Base-by-base conservation (phyloP, 2,888 invertebrate species). In the Zhengitettix transpicula region DNA sequence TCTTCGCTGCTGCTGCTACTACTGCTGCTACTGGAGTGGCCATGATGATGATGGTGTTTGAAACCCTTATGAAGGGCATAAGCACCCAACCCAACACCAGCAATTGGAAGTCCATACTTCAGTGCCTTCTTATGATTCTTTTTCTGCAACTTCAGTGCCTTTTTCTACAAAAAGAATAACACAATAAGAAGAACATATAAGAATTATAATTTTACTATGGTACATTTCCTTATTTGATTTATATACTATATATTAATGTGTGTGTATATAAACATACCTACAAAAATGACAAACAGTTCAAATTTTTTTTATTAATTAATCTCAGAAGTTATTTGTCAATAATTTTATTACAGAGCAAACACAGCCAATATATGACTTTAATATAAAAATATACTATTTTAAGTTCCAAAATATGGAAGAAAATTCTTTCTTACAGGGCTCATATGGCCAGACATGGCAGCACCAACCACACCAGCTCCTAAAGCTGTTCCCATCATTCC, bases 51-150 rank as follows among this genome's bases (percentile, higher is more conserved):
- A 40, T 61, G 64, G 28, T 28, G 28, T 28, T 28, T 28, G 55
- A 78, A 75, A 0, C 77, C 77, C 8, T 80, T 79, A 0, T 74
- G 77, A 5, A 80, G 66, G 14, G 79, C 80, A 68, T 80, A 81
- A 0, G 79, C 80, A 0, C 80, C 81, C 0, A 81, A 69, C 0
- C 80, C 81, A 17, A 66, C 70, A 17, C 72, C 72, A 28, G 73
- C 74, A 9, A 71, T 59, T 1, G 75, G 75, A 59, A 75, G 56
- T 14, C 74, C 75, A 64, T 74, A 75, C 65, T 75, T 75, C 62
- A 74, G 61, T 8, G 73, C 71, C 63, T 74, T 76, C 63, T 74
- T 58, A 72, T 75, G 64, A 74, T 77, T 66, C 74, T 67, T 52
- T 73, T 76, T 64, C 62, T 70, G 67, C 17, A 65, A 63, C 63